Evolutionary conservation across 2,797 vertebrate species (phyloP), one percentile per base, ranked within the genome.

Genomic region (Protosalanx chinensis): DNA sequence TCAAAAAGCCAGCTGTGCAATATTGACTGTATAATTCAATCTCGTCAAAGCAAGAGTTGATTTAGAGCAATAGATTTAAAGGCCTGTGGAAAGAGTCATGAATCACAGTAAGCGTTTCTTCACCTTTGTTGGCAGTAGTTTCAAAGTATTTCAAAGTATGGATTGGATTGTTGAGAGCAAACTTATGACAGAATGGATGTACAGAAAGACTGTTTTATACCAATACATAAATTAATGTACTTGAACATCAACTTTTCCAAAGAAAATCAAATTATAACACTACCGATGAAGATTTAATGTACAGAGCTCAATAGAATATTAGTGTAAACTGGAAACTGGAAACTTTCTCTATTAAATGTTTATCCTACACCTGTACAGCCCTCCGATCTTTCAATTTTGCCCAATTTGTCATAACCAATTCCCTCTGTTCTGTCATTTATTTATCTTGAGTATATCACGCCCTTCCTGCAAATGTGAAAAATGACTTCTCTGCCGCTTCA

Each of bases 21-120:
- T 90, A 90, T 90, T 81, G 91, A 91, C 89, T 90, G 85, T 82
- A 91, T 93, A 93, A 93, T 90, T 91, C 88, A 92, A 92, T 92
- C 84, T 85, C 86, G 84, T 83, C 85, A 87, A 87, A 82, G 86
- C 84, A 73, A 73, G 85, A 86, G 86, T 86, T 82, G 79, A 91
- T 91, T 92, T 91, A 87, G 88, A 90, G 88, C 89, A 89, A 91
- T 91, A 86, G 85, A 90, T 91, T 90, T 91, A 84, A 68, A 88
- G 76, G 82, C 85, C 89, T 90, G 86, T 81, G 86, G 83, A 87
- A 88, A 87, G 73, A 69, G 82, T 87, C 87, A 87, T 91, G 87
- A 84, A 90, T 92, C 87, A 91, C 76, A 81, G 82, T 87, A 88
- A 87, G 85, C 74, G 33, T 81, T 84, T 87, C 84, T 84, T 87